Percentiles rank a stretch among this genome's conserved stretches.
These are phyloP conservation scores for Plebejus melissa DNA, from an alignment of 2,888 invertebrate genomes.

Conservation along the genomic window DNA sequence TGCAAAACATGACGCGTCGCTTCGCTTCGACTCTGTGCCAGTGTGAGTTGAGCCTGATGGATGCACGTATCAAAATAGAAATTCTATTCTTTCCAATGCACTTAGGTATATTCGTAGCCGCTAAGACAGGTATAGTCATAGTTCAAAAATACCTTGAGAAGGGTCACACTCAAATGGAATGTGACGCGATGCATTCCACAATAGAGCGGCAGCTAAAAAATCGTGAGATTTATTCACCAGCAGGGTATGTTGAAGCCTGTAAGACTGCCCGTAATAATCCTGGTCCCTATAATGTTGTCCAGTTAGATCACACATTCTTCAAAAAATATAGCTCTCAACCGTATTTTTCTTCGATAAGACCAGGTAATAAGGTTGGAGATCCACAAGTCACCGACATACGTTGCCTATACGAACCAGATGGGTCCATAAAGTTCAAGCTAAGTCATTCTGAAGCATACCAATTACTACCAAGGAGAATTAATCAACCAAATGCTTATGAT, in stretches of 20 bases:
- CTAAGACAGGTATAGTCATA: constrained; percentile 9
- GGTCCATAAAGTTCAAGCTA: constrained; percentile 6
- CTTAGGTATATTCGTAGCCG: neutral
- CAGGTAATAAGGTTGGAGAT: constrained; percentile 7
- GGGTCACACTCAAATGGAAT: neutral
- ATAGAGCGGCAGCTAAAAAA: constrained; percentile 11
- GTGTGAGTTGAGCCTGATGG: too few species aligned
- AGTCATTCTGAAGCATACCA: neutral
- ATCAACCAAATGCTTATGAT: too few species aligned
- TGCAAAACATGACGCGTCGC: too few species aligned
- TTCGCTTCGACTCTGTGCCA: too few species aligned
- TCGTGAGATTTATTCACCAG: constrained; percentile 2
- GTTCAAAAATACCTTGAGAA: constrained; percentile 9
- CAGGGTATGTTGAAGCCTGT: neutral
- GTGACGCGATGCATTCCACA: too few species aligned
- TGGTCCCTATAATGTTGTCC: constrained; percentile 1
- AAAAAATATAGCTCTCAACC: constrained; percentile 7
- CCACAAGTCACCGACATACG: constrained; percentile 7
- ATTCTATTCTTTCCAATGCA: constrained; percentile 19
- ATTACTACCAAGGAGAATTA: neutral
- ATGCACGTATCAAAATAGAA: constrained; percentile 11
- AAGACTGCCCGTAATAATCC: constrained; percentile 1
- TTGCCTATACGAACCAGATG: constrained; percentile 4
- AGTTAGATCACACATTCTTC: constrained; percentile 1
- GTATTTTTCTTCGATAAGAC: constrained; percentile 7